Evolutionary conservation across 2,113 vertebrate species (phyloP).

Genomic region (Heptranchias perlo): DNA sequence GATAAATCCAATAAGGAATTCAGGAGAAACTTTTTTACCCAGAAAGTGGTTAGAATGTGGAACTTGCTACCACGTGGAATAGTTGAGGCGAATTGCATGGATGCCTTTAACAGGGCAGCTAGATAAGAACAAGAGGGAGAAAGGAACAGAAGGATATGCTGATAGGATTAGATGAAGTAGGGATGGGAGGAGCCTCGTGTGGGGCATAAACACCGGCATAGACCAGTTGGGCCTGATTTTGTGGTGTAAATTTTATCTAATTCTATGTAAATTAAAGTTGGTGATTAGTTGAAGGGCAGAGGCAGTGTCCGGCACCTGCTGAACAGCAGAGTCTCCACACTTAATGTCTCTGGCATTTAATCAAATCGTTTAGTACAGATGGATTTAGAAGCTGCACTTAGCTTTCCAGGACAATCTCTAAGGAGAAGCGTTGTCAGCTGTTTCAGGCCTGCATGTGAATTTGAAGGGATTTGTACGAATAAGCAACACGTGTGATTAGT

Average conservation of each 20-base stretch:
- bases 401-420: not conserved
- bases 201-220: not conserved
- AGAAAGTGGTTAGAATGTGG: not conserved
- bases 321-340: not conserved
- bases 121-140: not conserved
- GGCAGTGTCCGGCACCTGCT: too few relatives aligned
- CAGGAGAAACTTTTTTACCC: not conserved
- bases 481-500: conserved; percentile 25
- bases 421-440: not conserved
- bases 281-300: not conserved
- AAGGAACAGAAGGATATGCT: not conserved
- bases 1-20: not conserved
- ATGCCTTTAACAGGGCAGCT: not conserved
- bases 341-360: conserved; percentile 1
- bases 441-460: not conserved
- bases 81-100: not conserved
- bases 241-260: not conserved
- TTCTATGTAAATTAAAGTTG: not conserved
- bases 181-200: not conserved
- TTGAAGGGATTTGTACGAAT: not conserved
- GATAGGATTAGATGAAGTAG: not conserved
- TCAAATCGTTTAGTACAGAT: not conserved
- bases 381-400: conserved; percentile 15
- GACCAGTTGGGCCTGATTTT: not conserved
- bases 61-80: not conserved